Evolutionary conservation across 2,888 invertebrate species (phyloP), one percentile per base, ranked within the genome.

Genomic region (Leucoma salicis): DNA sequence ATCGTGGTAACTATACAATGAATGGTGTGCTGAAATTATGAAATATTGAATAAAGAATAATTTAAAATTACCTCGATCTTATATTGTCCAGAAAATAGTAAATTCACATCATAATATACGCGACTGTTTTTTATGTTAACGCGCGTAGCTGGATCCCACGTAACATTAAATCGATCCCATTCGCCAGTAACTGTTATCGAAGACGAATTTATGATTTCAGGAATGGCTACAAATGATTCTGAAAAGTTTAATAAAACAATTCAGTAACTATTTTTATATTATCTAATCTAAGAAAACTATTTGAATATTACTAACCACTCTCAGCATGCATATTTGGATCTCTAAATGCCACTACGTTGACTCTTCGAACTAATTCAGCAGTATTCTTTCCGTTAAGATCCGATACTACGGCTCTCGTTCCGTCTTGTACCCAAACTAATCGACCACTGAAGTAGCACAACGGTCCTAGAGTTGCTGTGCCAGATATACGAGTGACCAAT

Each of bases 51-150:
- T n/a, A n/a, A n/a, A n/a, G n/a, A n/a, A n/a, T n/a, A n/a, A n/a
- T n/a, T n/a, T n/a, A 21, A 21, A 15, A 2, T 66, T 47, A 92
- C 91, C 78, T 93, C 92, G 35, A 92, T 92, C 57, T 91, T 91
- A 18, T 89, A 83, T 25, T 91, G 85, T 49, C 91, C 91, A 5
- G 91, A 87, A 49, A 87, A 86, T 42, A 80, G 73, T 21, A 95
- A 89, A 74, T 93, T 94, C 34, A 97, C 91, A 71, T 96, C 95
- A 71, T 98, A 98, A 71, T 94, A 95, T 0, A 97, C 93, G 2
- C 92, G 91, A 10, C 95, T 96, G 69, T 95, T 95, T 66, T 95
- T 96, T 0, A 95, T 93, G 62, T 95, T 97, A 2, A 95, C 94
- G 38, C 93, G 92, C 0, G 81, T 83, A 0, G 95, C 92, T 0